These are phyloP conservation scores for cat (Felis catus) DNA, from an alignment of 2,113 vertebrate genomes.

Conservation along the genomic window F.catus_Fca126_mat1.0 CM031412.1:36891001-36891500, in stretches of 20 bases:
- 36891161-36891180: background rate
- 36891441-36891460: background rate
- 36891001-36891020: slow-evolving; percentile 13
- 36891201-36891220: background rate
- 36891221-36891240: background rate
- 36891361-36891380: background rate
- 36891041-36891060: background rate
- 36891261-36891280: background rate
- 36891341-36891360: background rate
- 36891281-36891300: background rate
- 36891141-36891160: background rate
- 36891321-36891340: background rate
- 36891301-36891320: background rate
- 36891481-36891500: background rate
- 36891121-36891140: background rate
- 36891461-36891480: background rate
- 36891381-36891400: background rate
- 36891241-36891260: background rate
- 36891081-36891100: background rate
- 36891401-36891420: background rate
- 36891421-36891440: background rate
- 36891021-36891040: background rate
- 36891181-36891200: background rate
- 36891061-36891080: background rate
- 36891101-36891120: background rate